Conservation (phyloP, 2,888 invertebrate genomes). For the Sipunculus nudus region DNA sequence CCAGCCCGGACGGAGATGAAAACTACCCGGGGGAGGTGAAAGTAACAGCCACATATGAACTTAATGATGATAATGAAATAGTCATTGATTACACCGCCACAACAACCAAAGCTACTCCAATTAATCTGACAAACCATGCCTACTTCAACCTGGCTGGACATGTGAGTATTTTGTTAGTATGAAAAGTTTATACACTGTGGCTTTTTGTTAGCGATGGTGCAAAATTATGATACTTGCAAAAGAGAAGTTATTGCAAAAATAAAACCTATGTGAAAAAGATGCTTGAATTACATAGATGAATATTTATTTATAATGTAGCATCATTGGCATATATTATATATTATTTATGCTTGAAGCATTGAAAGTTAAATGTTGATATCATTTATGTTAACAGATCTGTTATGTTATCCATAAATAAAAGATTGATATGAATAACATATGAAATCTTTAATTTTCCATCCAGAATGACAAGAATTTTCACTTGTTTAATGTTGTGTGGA, state of each 20-base stretch:
- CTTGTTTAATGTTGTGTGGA: too few species aligned
- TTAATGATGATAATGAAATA: conserved; percentile 78
- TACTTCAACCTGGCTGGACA: conserved; percentile 91
- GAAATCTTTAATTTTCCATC: too few species aligned
- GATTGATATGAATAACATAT: too few species aligned
- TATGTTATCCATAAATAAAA: too few species aligned
- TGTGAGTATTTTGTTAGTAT: conserved; percentile 68
- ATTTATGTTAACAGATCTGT: too few species aligned
- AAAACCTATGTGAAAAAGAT: too few species aligned
- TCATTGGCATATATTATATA: neutral
- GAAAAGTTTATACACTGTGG: neutral
- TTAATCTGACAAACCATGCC: conserved; percentile 88
- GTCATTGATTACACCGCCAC: conserved; percentile 80
- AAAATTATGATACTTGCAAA: too few species aligned
- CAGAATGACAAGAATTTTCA: too few species aligned
- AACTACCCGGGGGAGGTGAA: conserved; percentile 88
- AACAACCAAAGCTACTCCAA: conserved; percentile 80
- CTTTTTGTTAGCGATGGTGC: neutral
- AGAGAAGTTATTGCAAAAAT: too few species aligned
- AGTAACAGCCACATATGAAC: conserved; percentile 76
- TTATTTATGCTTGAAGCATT: too few species aligned
- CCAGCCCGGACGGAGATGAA: conserved; percentile 81
- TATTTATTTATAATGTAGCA: neutral
- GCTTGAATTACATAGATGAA: neutral
- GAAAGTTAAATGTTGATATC: too few species aligned